phyloP scores from a whole-genome alignment of 2,888 invertebrate species.

The Mesorhabditis sp. region DNA sequence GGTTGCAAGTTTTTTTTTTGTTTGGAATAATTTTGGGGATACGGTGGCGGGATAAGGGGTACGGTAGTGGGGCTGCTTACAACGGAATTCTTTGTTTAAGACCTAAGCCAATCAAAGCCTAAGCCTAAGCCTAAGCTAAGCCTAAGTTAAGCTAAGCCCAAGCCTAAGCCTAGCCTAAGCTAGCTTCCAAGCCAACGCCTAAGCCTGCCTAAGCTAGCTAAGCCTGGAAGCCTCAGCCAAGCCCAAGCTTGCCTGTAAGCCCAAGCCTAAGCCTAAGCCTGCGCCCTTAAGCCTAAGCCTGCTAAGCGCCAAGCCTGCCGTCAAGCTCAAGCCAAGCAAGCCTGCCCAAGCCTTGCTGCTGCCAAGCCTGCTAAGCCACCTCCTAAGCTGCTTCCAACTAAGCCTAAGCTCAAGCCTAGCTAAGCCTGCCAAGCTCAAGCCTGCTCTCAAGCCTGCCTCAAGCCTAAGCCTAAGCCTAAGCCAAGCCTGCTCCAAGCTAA shows the following conservation, averaged over 20 bases:
- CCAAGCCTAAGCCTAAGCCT: not conserved
- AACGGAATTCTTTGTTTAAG: too few species aligned
- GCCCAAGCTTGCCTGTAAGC: not conserved
- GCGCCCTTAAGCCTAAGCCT: not conserved
- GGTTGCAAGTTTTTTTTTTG: too few species aligned
- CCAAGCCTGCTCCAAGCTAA: too few species aligned
- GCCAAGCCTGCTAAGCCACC: too few species aligned
- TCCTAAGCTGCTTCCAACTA: too few species aligned
- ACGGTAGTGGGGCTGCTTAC: not conserved
- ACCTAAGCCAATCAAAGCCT: not conserved
- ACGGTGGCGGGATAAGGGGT: not conserved
- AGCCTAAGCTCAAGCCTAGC: too few species aligned
- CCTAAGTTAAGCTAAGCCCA: not conserved
- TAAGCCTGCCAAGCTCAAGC: too few species aligned
- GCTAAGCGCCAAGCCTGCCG: not conserved
- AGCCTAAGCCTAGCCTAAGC: constrained; percentile 2
- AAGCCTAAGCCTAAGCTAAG: not conserved
- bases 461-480: too few species aligned
- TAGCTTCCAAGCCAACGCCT: not conserved
- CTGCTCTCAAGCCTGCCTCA: too few species aligned
- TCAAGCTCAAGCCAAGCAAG: not conserved
- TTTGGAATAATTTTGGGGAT: too few species aligned
- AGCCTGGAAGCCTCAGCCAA: not conserved
- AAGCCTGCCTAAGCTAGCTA: not conserved
- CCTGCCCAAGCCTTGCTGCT: too few species aligned